A percentile compares a stretch with the other conserved stretches of the same genome.
These are phyloP conservation scores for Pseudachorutes palmiensis DNA, from an alignment of 1,140 invertebrate genomes.

Conservation along the genomic window DNA sequence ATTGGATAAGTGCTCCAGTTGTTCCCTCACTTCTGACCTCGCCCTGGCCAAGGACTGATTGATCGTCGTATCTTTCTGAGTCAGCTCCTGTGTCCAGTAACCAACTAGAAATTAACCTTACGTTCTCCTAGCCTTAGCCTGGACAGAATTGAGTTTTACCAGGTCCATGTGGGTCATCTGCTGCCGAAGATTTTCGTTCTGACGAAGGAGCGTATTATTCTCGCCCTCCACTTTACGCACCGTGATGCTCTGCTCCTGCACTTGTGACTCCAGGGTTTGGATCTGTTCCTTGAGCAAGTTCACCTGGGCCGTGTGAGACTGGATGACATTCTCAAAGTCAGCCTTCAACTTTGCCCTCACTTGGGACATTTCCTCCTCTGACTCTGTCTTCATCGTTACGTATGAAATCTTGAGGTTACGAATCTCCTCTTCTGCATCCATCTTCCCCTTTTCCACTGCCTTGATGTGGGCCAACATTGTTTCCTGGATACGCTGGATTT, in stretches of 20 bases:
- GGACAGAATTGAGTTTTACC: slow-evolving; percentile 6
- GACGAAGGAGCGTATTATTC: slow-evolving; percentile 16
- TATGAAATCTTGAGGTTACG: slow-evolving; percentile 21
- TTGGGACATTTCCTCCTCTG: slow-evolving; percentile 21
- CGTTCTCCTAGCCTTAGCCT: background rate
- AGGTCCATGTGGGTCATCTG: slow-evolving; percentile 18
- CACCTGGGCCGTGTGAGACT: slow-evolving; percentile 19
- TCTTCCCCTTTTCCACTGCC: slow-evolving; percentile 28
- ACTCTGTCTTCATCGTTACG: slow-evolving; percentile 20
- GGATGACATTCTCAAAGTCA: slow-evolving; percentile 19
- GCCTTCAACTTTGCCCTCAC: slow-evolving; percentile 20
- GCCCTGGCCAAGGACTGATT: slow-evolving; percentile 22
- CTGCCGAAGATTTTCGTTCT: slow-evolving; percentile 24
- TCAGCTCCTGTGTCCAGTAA: slow-evolving; percentile 17
- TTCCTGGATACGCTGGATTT: slow-evolving; percentile 32
- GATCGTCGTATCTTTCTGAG: slow-evolving; percentile 20
- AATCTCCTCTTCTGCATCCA: slow-evolving; percentile 33
- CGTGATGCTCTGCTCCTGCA: background rate
- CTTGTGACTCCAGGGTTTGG: slow-evolving; percentile 15
- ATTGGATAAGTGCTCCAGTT: slow-evolving; percentile 22
- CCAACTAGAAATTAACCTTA: background rate
- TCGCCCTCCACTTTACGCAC: slow-evolving; percentile 23
- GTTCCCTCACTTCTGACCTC: slow-evolving; percentile 28
- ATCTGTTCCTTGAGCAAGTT: slow-evolving; percentile 18
- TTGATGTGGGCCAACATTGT: slow-evolving; percentile 31